Evolutionary conservation across 92 coral and sea anemone genomes (phyloP).

Genomic region (Phenganax stokvisi): DNA sequence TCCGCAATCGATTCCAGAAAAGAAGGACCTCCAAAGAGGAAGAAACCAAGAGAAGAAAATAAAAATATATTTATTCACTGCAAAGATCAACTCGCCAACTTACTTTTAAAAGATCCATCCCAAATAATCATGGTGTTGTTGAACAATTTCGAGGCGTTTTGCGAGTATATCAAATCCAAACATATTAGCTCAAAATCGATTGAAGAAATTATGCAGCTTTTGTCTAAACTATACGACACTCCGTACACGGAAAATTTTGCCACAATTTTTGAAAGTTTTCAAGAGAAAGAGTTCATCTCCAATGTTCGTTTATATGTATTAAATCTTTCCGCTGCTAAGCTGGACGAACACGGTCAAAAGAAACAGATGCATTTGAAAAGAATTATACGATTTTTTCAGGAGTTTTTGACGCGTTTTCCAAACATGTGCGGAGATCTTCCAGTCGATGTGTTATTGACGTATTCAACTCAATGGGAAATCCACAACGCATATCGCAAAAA

Average conservation of each 20-base stretch:
- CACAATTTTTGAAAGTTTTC: constrained; percentile 53
- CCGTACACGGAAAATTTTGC: constrained; percentile 53
- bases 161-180: constrained; percentile 31
- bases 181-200: constrained; percentile 63
- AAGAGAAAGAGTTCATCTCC: constrained; percentile 47
- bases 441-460: constrained; percentile 45
- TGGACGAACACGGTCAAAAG: constrained; percentile 24
- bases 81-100: constrained; percentile 36
- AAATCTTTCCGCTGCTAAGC: constrained; percentile 45
- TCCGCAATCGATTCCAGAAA: neutral
- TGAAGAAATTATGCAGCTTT: constrained; percentile 42
- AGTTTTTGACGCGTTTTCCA: constrained; percentile 64
- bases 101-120: constrained; percentile 61
- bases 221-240: constrained; percentile 61
- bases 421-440: constrained; percentile 58
- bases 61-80: neutral
- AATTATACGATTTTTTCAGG: constrained; percentile 56
- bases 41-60: neutral
- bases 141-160: constrained; percentile 45
- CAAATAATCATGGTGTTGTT: constrained; percentile 69
- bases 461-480: constrained; percentile 40
- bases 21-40: neutral
- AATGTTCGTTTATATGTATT: constrained; percentile 60
- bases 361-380: constrained; percentile 46
- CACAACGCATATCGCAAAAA: constrained; percentile 24